Base-by-base conservation (phyloP, 2,797 vertebrate species). In the Lerista edwardsae region DNA sequence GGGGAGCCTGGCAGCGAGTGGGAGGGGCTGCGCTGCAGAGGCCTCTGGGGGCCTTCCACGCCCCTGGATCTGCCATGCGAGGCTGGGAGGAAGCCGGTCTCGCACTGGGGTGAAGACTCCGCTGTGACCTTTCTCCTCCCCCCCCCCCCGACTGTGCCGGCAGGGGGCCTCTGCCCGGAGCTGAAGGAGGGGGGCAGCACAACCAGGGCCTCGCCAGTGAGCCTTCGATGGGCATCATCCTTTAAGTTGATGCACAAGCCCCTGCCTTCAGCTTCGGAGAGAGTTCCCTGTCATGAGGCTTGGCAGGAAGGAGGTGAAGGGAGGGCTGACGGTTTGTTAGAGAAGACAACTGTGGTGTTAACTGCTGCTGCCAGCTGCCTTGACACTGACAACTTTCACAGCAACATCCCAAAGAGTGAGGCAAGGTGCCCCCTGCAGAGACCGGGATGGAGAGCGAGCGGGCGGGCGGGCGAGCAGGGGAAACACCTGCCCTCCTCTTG, bases 401-500 rank as follows among this genome's bases (percentile, higher is more conserved):
- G 44, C 88, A 79, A 1, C 2, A 0, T 82, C 29, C 0, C 0
- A 74, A 89, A 64, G 72, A n/a, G 34, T 79, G 72, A 84, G 90
- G 88, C 55, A 77, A 86, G 44, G 3, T 57, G 11, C 85, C 71
- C 79, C 67, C 68, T 62, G 71, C 51, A 78, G 73, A 61, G 51
- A 2, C 0, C 12, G 84, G 76, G 88, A 64, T 23, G 84, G 81
- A 25, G 81, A 75, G n/a, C n/a, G n/a, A n/a, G n/a, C n/a, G n/a
- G n/a, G n/a, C n/a, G n/a, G n/a, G n/a, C n/a, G n/a, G n/a, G n/a
- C n/a, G n/a, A n/a, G 59, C 76, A 75, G 6, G 81, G 31, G 14
- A 15, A 84, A 90, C 86, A 31, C 65, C 62, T 83, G 85, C 21
- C 51, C 27, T 31, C 85, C 85, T 84, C 81, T 87, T 88, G 69